Base-by-base conservation (phyloP, 2,797 vertebrate species). In the Pseudomugil tenellus region DNA sequence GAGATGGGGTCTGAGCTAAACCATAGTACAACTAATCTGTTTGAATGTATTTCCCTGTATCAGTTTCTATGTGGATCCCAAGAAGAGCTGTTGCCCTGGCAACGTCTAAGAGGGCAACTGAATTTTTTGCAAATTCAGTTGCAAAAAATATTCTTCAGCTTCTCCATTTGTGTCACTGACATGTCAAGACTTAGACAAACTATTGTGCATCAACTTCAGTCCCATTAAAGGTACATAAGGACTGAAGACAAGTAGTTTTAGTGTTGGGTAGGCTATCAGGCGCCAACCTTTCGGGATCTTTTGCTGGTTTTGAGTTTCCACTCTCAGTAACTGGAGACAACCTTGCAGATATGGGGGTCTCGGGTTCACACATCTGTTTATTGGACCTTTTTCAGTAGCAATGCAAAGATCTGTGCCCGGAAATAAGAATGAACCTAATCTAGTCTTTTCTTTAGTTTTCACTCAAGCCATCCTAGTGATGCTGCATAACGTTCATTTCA, bases 341-440 rank as follows among this genome's bases (percentile, higher is more conserved):
- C 71, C 70, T 63, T 79, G 52, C 70, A 58, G 72, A 65, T 76
- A 75, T 11, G 9, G 49, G 79, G 74, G 83, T 73, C 83, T 78
- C 72, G 78, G 58, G 51, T 70, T 90, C 74, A 82, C 59, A 66
- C 79, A 43, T 85, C 85, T 73, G 66, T 88, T 88, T 74, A 85
- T 82, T 70, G 41, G 74, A 53, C 73, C 73, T 72, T 60, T 76
- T 72, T 77, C 72, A 77, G 62, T 60, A 48, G 53, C 55, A 4
- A 32, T 49, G 72, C 73, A 87, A 86, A 76, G 58, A 77, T 49
- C 61, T 37, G 63, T 41, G 58, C 73, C 74, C 70, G 58, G 41
- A 76, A 80, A 84, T 79, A 79, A 79, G 53, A 83, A 63, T 56
- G 49, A 63, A 55, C 34, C 55, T 70, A 23, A 54, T 41, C 39